Evolutionary conservation across 2,888 invertebrate genomes (phyloP).

Genomic region (Nycteola revayana): DNA sequence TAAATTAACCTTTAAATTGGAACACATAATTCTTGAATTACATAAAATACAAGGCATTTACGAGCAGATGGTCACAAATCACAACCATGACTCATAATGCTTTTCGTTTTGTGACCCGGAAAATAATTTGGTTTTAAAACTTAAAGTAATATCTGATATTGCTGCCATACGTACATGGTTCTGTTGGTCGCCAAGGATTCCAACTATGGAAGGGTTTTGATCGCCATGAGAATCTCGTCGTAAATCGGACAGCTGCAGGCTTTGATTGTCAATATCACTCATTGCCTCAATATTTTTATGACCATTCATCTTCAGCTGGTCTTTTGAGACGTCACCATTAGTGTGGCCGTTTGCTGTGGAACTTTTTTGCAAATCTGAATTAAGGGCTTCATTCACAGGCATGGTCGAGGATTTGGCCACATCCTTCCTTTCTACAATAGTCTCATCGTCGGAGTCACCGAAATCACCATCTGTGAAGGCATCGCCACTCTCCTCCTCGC

Average conservation of each 20-base stretch:
- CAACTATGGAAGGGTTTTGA: constrained; percentile 74
- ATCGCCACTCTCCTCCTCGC: constrained; percentile 69
- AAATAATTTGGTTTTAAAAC: constrained; percentile 22
- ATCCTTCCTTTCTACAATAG: constrained; percentile 43
- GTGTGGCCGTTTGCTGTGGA: constrained; percentile 34
- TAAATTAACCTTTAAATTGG: constrained; percentile 16
- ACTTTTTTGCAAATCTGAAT: constrained; percentile 45
- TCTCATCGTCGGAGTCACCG: constrained; percentile 66
- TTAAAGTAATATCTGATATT: constrained; percentile 21
- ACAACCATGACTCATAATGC: constrained; percentile 31
- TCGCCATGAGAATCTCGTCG: constrained; percentile 66
- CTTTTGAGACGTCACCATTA: constrained; percentile 29
- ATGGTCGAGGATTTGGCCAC: constrained; percentile 37
- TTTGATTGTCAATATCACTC: constrained; percentile 43
- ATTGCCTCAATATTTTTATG: constrained; percentile 40
- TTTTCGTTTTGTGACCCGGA: constrained; percentile 30
- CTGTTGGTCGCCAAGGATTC: constrained; percentile 77
- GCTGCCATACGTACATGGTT: constrained; percentile 69
- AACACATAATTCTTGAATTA: constrained; percentile 7
- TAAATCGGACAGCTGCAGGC: constrained; percentile 39
- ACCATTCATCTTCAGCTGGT: constrained; percentile 44
- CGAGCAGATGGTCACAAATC: constrained; percentile 20
- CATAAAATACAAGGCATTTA: constrained; percentile 22
- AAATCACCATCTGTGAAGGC: constrained; percentile 76
- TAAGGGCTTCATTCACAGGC: constrained; percentile 63